Base-by-base conservation (phyloP, 2,888 invertebrate species). In the Cosmopolites sordidus region DNA sequence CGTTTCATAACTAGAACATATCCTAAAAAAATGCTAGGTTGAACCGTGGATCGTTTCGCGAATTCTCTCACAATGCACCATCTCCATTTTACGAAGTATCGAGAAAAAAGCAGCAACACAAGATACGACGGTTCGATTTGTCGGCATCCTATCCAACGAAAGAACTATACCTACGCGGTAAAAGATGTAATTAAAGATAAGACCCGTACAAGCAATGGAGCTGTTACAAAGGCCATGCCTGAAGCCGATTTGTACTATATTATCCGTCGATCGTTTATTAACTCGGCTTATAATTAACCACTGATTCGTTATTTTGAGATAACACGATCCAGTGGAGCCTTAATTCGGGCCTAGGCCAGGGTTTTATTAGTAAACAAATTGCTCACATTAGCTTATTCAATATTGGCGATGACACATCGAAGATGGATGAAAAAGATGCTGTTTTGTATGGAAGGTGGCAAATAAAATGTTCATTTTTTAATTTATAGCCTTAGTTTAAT, bases 181-280 rank as follows among this genome's bases (percentile, higher is more conserved):
- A 51, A 56, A 56, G 55, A 56, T 56, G 48, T 56, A 56, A 56
- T 56, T 56, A 56, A 56, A 56, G 55, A 56, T 56, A 56, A 48
- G 42, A 33, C 29, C 50, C 16, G 50, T 50, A 46, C 50, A 29
- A 12, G 50, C 55, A 38, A 54, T 42, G 48, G 42, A 48, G 48
- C 48, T 56, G 51, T 56, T 56, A 56, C 51, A 51, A 56, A 51
- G 48, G 33, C 33, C 33, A 12, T 56, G 55, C 51, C 55, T 51
- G 51, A 56, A 50, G 48, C 51, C 55, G 55, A 56, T 56, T 56
- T 56, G 55, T 56, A 56, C 51, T 51, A 51, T 56, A 56, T 51
- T 51, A 51, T 48, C 33, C 33, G 33, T 33, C n/a, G 33, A 33
- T 33, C 33, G 33, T 12, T 33, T 33, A 33, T 33, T 33, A 33